Conservation (phyloP, 2,888 invertebrate species). For the Syritta pipiens region DNA sequence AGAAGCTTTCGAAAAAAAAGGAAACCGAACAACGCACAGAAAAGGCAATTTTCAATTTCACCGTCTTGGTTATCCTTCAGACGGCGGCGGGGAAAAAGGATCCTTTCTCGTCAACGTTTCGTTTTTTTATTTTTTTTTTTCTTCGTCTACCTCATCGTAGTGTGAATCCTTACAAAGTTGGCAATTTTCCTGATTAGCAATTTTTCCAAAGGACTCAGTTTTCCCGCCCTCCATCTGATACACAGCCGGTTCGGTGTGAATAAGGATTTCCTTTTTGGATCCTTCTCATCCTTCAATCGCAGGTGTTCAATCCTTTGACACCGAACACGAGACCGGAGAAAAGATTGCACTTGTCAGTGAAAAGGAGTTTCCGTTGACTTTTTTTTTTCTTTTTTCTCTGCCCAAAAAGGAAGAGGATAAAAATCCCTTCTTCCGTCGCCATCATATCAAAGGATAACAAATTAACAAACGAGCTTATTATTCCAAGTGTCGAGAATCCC, state of each 20-base stretch:
- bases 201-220: conserved; percentile 17
- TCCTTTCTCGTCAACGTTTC: no score
- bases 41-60: conserved; percentile 53
- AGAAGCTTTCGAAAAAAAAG: not conserved
- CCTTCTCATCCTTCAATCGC: conserved; percentile 43
- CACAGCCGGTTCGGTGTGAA: conserved; percentile 33
- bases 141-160: conserved; percentile 25
- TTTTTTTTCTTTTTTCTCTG: not conserved
- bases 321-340: conserved; percentile 23
- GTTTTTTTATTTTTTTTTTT: conserved; percentile 15
- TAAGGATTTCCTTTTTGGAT: conserved; percentile 28
- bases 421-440: not conserved
- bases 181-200: conserved; percentile 64
- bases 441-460: conserved; percentile 56
- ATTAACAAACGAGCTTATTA: conserved; percentile 66
- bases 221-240: conserved; percentile 12
- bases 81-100: no score
- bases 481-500: conserved; percentile 64
- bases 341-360: conserved; percentile 19
- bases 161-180: conserved; percentile 52
- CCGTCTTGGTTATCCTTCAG: conserved; percentile 22
- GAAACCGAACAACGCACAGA: not conserved
- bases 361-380: conserved; percentile 2
- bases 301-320: conserved; percentile 53
- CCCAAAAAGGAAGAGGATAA: conserved; percentile 15